A percentile compares a stretch with the other conserved stretches of the same genome.
Conservation (phyloP, 2,888 invertebrate genomes). For the Campopleginae sp. region DNA sequence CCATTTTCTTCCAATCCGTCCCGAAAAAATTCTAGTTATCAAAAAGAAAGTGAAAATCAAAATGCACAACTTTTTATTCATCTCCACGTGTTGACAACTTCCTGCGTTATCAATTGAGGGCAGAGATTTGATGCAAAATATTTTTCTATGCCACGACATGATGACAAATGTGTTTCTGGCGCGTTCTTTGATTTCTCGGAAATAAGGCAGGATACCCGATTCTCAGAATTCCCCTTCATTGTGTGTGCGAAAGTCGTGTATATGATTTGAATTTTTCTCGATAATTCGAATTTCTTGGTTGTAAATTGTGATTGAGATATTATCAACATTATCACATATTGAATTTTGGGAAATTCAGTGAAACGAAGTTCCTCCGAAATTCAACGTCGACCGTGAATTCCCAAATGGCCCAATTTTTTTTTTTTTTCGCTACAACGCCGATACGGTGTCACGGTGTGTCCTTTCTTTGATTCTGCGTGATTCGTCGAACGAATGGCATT, state of each 20-base stretch:
- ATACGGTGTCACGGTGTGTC: background rate
- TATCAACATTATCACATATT: background rate
- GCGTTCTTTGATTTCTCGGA: background rate
- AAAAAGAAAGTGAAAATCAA: background rate
- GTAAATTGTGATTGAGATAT: background rate
- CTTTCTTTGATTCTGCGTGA: conserved; percentile 1
- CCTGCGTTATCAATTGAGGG: background rate
- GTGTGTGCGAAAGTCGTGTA: background rate
- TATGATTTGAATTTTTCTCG: background rate
- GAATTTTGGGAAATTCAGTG: background rate
- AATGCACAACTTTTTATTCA: background rate
- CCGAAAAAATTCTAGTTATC: background rate
- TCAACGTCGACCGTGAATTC: background rate
- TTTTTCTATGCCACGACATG: background rate
- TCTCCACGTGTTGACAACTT: background rate
- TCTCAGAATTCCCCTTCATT: background rate
- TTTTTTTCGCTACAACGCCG: no score
- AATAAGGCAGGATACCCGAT: background rate
- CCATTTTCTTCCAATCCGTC: background rate
- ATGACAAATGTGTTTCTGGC: background rate
- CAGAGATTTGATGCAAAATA: background rate
- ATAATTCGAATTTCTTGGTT: background rate
- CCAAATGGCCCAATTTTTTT: background rate
- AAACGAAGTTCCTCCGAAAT: background rate
- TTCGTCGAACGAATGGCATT: conserved; percentile 40